phyloP scores from a whole-genome alignment of 2,113 vertebrate genomes.

The Albula goreensis region DNA sequence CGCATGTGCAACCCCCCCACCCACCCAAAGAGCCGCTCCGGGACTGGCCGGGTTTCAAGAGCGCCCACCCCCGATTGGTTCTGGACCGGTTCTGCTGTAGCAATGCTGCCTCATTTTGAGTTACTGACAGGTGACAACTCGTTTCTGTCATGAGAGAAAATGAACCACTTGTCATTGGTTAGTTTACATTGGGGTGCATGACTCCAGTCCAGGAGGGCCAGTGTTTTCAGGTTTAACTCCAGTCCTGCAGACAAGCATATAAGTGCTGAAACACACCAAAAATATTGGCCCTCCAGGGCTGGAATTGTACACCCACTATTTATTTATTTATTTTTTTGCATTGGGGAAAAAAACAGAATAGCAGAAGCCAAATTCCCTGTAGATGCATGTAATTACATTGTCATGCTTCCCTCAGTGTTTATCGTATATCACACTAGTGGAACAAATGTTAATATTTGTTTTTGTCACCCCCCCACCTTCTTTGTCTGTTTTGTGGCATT shows the following conservation, averaged over 20 bases:
- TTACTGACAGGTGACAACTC: not conserved
- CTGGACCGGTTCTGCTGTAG: not conserved
- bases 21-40: too few relatives aligned
- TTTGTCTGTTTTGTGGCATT: slow-evolving; percentile 33
- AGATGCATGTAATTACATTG: not conserved
- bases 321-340: not conserved
- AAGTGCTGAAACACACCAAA: too few relatives aligned
- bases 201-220: too few relatives aligned
- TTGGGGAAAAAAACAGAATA: not conserved
- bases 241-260: too few relatives aligned
- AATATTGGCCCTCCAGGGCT: too few relatives aligned
- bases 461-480: slow-evolving; percentile 44
- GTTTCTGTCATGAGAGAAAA: not conserved
- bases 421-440: not conserved
- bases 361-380: not conserved
- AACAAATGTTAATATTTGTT: slow-evolving; percentile 36
- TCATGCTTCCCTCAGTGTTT: not conserved
- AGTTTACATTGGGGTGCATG: not conserved
- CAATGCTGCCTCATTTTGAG: not conserved
- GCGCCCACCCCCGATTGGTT: not conserved
- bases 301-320: too few relatives aligned
- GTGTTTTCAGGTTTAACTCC: too few relatives aligned
- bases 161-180: not conserved
- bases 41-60: too few relatives aligned
- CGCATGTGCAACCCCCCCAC: not conserved